These are phyloP conservation scores for Sarcophaga peregrina DNA, from an alignment of 1,140 invertebrate species.

Conservation along the genomic window DNA sequence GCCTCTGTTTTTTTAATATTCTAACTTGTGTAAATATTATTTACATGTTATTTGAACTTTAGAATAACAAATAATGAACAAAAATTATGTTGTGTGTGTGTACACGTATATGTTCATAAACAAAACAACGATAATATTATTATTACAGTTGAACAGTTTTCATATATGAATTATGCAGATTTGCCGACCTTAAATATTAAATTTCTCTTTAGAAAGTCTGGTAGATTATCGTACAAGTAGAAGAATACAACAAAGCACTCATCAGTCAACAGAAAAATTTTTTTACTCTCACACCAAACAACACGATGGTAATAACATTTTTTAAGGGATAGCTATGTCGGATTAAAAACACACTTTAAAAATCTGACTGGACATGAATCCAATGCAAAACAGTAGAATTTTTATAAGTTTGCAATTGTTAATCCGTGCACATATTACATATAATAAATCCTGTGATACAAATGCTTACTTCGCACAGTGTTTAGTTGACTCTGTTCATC, in stretches of 20 bases:
- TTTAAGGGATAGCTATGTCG: neutral
- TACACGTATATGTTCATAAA: neutral
- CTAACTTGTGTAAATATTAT: no score
- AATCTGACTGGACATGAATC: neutral
- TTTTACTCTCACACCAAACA: no score
- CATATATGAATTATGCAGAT: conserved; percentile 4
- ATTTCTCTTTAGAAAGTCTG: neutral
- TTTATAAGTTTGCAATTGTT: no score
- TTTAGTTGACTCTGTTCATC: no score
- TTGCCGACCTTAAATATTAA: conserved; percentile 2
- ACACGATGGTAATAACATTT: neutral
- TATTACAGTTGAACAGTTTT: conserved; percentile 18
- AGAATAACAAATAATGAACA: neutral
- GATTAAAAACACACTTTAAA: neutral
- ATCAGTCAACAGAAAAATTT: no score
- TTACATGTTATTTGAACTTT: no score
- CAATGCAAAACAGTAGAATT: neutral
- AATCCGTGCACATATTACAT: no score
- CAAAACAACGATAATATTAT: conserved; percentile 10
- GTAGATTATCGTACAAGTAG: no score
- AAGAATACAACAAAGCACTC: no score
- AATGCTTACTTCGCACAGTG: no score
- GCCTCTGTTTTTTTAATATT: no score
- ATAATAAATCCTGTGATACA: no score
- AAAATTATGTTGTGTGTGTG: neutral